Evolutionary conservation across 2,113 vertebrate species (phyloP).

Genomic region (Pterocles gutturalis): DNA sequence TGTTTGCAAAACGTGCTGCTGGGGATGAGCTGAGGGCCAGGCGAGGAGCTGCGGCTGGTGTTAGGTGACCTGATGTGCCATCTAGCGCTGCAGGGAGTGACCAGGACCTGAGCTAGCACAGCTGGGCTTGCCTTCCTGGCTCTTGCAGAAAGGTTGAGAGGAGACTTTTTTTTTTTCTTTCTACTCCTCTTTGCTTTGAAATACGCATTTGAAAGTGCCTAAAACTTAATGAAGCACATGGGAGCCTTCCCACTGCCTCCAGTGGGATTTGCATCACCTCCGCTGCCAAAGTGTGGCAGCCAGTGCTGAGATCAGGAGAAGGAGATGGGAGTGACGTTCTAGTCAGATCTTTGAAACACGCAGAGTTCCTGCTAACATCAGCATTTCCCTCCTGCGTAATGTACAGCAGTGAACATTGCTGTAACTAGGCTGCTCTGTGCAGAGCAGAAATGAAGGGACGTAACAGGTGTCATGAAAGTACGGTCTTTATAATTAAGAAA

Average conservation of each 20-base stretch:
- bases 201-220: not conserved
- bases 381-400: not conserved
- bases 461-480: not conserved
- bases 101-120: not conserved
- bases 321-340: not conserved
- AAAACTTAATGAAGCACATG: not conserved
- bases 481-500: not conserved
- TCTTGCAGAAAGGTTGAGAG: not conserved
- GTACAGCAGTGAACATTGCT: not conserved
- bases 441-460: not conserved
- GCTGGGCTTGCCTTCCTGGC: not conserved
- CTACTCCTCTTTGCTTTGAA: not conserved
- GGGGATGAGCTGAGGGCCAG: not conserved
- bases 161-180: not conserved
- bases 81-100: not conserved
- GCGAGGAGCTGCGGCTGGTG: fast-evolving
- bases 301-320: not conserved
- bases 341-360: not conserved
- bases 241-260: not conserved
- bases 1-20: fast-evolving
- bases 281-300: not conserved
- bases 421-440: not conserved
- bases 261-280: not conserved
- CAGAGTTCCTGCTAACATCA: not conserved
- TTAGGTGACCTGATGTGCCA: not conserved